Conservation (phyloP, 2,797 vertebrate genomes). For the Scolopax rusticola region DNA sequence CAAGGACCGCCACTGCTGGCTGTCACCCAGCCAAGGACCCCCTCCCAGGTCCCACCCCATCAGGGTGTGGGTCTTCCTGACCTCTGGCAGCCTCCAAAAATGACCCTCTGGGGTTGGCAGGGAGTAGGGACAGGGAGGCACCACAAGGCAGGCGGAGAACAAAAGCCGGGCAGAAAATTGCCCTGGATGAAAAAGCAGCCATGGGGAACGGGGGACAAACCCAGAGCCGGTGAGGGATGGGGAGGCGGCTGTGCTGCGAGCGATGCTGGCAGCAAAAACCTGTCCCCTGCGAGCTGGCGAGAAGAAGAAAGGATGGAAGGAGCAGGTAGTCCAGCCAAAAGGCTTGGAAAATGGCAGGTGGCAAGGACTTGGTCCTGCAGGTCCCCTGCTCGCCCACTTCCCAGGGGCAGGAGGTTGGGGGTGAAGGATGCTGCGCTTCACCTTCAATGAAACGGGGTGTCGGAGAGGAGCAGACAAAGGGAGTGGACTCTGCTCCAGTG, state of each 20-base stretch:
- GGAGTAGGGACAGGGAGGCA: neutral
- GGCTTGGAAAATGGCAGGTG: rapidly evolving
- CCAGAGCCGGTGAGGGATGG: rapidly evolving
- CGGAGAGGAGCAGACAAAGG: neutral
- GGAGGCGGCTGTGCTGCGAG: rapidly evolving
- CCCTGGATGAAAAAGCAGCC: rapidly evolving
- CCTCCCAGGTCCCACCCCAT: no score
- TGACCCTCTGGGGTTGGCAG: rapidly evolving
- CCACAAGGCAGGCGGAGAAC: rapidly evolving
- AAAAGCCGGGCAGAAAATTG: neutral
- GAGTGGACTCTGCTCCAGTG: no score
- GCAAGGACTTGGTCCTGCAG: neutral
- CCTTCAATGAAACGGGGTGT: rapidly evolving
- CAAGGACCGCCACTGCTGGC: rapidly evolving
- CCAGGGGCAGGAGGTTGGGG: rapidly evolving
- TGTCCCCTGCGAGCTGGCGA: neutral
- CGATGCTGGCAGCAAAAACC: rapidly evolving
- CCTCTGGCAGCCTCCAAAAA: neutral
- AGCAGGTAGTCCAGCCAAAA: neutral
- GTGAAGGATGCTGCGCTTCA: rapidly evolving
- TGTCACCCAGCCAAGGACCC: rapidly evolving
- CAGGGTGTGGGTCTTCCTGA: neutral
- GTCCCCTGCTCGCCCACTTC: rapidly evolving
- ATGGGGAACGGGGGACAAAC: rapidly evolving
- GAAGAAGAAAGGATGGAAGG: neutral